These are phyloP conservation scores for Volucella zonaria DNA, from an alignment of 2,888 invertebrate genomes.

Conservation along the genomic window DNA sequence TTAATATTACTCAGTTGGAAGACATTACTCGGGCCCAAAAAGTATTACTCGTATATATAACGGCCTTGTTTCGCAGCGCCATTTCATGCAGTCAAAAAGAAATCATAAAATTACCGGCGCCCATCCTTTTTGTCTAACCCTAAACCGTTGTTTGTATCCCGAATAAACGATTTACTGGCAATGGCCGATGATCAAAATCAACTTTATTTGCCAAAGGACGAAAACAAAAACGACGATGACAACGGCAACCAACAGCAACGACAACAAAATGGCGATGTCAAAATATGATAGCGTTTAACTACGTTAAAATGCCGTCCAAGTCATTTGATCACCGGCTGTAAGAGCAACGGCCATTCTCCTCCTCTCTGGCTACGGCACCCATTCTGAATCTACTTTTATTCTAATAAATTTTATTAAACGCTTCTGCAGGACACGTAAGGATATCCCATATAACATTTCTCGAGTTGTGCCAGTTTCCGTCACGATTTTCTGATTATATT, in stretches of 20 bases:
- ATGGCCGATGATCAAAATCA: constrained; percentile 68
- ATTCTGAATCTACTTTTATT: constrained; percentile 67
- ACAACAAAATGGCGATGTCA: constrained; percentile 59
- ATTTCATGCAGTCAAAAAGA: not conserved
- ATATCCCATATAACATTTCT: constrained; percentile 66
- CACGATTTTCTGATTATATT: constrained; percentile 71
- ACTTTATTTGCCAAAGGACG: constrained; percentile 65
- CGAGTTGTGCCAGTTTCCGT: constrained; percentile 62
- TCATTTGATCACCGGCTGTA: constrained; percentile 41
- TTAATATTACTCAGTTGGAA: constrained; percentile 43
- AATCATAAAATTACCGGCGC: constrained; percentile 24
- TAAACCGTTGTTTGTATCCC: not conserved
- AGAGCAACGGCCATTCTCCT: too few species aligned
- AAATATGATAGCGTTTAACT: constrained; percentile 65
- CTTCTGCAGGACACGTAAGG: constrained; percentile 72
- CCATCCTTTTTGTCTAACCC: not conserved
- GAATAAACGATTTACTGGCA: constrained; percentile 38
- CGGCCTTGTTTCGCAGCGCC: not conserved
- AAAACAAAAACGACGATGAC: constrained; percentile 42
- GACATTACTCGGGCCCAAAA: constrained; percentile 12
- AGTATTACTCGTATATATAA: too few species aligned
- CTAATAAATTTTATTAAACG: constrained; percentile 73
- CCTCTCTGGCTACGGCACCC: constrained; percentile 10
- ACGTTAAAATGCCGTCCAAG: constrained; percentile 56
- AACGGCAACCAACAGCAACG: not conserved